Base-by-base conservation (phyloP, 2,797 vertebrate genomes). In the Nothura maculosa region DNA sequence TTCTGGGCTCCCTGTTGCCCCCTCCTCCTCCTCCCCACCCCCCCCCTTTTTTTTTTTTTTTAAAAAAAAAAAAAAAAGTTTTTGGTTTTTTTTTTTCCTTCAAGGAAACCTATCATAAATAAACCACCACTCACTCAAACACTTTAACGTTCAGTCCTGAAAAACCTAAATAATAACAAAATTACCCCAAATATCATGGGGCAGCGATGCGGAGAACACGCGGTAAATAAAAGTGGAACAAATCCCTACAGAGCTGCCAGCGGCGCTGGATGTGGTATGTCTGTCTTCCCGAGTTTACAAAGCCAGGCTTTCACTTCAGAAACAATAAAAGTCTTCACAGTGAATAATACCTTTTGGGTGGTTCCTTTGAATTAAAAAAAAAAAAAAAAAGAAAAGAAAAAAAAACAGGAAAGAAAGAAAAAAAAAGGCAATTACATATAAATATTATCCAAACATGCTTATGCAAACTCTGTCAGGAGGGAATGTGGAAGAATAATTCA, bases 121-220 rank as follows among this genome's bases (percentile, higher is more conserved):
- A 91, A 96, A 87, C 69, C 73, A 61, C 55, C 82, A 58, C 92
- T 93, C 93, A 88, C 89, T 25, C 79, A 95, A 96, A 96, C 90
- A 93, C 84, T 92, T 95, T 82, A 34, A 47, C 52, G 6, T 84
- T 92, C 93, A 90, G 80, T 97, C 95, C 85, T 47, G 79, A 89
- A 80, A 96, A 91, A 96, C 64, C 42, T 67, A 87, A 94, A 95
- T 36, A 96, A 85, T 28, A 93, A 96, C 60, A 92, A 94, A 94
- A 82, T 48, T 81, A 67, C 84, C 72, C 62, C 52, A 90, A 95
- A 93, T 42, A 75, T 24, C 34, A 1, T 7, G n/a, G 87, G 92
- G 83, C 34, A 86, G 96, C 0, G 2, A 22, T 64, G 50, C 4
- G 5, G 19, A 17, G 50, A 95, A 85, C 76, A 57, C 0, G 32